Evolutionary conservation across 2,797 vertebrate species (phyloP), one percentile per base, ranked within the genome.

Genomic region (Sphenodon punctatus): DNA sequence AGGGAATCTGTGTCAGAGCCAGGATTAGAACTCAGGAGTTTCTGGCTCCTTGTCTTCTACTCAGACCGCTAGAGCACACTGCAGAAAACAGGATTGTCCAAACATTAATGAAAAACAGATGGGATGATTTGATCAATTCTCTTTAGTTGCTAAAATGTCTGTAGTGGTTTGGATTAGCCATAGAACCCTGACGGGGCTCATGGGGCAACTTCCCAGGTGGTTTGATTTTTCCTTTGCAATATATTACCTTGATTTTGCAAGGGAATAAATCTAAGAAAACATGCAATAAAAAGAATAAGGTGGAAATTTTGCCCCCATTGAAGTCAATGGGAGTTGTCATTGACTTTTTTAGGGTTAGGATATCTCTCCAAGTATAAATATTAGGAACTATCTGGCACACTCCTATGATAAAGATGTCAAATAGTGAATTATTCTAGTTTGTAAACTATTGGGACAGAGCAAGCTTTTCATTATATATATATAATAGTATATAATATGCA

Each of bases 21-120:
- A 93, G 90, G 78, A 93, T 89, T 92, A 91, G 89, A 92, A 88
- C 79, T 89, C 82, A 92, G 82, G 79, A 92, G 90, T 86, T 93
- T 84, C 84, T 94, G 92, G 89, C 93, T 90, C 79, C 34, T 43
- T 76, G 75, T 89, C 41, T 68, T 80, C 76, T 85, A 13, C 89
- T 90, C 75, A 82, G 78, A 74, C 10, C 0, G 88, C 48, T 30
- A 87, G 61, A 88, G 83, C 36, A 68, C 46, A 74, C 79, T 93
- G 84, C 75, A 91, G 80, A 92, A 91, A 89, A 75, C 53, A 77
- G 72, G 82, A 84, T 90, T 81, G 83, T 92, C 88, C 90, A 93
- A 93, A 88, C 78, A 90, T 89, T 92, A 93, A 92, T 88, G 78
- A 82, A 88, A 90, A 93, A 1, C 92, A 93, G 86, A 88, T 88